Evolutionary conservation across 30 jellyfish, hydroid and myxozoan genomes (phyloP).

Genomic region (Rhopilema esculentum): DNA sequence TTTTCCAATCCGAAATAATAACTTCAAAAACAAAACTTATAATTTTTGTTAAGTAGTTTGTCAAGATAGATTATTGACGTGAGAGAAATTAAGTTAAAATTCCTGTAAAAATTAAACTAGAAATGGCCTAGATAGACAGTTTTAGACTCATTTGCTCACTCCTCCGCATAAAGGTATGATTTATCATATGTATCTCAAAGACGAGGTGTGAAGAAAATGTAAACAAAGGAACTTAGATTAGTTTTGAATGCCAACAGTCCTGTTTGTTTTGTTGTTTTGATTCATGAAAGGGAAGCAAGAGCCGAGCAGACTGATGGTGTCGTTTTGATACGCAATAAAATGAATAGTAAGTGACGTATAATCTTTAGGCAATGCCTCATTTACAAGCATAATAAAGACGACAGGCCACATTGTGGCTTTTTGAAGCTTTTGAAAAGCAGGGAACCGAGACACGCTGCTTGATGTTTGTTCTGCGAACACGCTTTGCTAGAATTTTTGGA

Average conservation of each 20-base stretch:
- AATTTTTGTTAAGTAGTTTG: too few species aligned
- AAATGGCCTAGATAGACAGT: too few species aligned
- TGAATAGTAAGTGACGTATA: neutral
- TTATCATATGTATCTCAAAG: neutral
- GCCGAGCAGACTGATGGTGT: neutral
- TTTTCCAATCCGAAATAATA: too few species aligned
- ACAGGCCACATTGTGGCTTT: neutral
- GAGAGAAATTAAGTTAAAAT: too few species aligned
- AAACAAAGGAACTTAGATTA: neutral
- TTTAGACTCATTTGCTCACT: too few species aligned
- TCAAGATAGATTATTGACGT: too few species aligned
- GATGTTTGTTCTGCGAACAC: too few species aligned
- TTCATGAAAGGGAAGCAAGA: neutral
- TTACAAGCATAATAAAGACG: neutral
- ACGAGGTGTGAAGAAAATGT: neutral
- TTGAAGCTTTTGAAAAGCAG: neutral
- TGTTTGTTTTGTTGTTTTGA: neutral
- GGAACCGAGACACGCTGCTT: too few species aligned
- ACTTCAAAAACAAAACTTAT: too few species aligned
- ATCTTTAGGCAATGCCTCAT: neutral
- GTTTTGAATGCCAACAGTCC: neutral
- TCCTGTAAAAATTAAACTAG: too few species aligned
- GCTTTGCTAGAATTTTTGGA: too few species aligned
- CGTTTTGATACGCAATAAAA: neutral
- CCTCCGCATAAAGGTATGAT: neutral